phyloP scores from a whole-genome alignment of 2,888 invertebrate genomes.

The Synergus gifuensis region DNA sequence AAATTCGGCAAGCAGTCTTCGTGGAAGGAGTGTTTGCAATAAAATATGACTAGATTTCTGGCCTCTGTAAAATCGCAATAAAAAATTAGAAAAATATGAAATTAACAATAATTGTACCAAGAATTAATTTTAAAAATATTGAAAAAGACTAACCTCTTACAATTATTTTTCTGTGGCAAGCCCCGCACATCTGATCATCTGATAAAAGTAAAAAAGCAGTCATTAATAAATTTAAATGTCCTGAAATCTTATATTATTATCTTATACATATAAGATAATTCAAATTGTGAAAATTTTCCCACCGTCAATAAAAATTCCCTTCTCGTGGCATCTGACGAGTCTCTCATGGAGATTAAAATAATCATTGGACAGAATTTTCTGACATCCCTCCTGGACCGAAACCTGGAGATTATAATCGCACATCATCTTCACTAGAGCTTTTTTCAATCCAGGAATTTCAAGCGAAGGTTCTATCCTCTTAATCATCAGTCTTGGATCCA shows the following conservation, averaged over 20 bases:
- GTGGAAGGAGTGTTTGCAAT: conserved; percentile 94
- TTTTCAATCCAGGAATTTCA: conserved; percentile 93
- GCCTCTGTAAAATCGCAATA: conserved; percentile 80
- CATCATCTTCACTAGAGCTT: conserved; percentile 95
- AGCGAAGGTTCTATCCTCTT: conserved; percentile 90
- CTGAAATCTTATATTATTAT: no score
- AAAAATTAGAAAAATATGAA: conserved; percentile 39
- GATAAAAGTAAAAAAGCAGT: conserved; percentile 63
- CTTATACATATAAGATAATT: background rate
- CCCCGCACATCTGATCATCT: conserved; percentile 88
- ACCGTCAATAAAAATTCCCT: conserved; percentile 85
- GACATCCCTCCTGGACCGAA: conserved; percentile 93
- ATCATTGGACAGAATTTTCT: conserved; percentile 93
- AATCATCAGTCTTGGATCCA: conserved; percentile 93
- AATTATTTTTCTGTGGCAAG: conserved; percentile 88
- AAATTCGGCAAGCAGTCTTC: conserved; percentile 86
- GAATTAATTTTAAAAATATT: conserved; percentile 31
- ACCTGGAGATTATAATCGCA: conserved; percentile 96
- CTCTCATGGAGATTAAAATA: conserved; percentile 93
- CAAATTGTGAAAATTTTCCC: conserved; percentile 52
- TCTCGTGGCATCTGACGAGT: conserved; percentile 87
- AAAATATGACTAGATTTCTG: conserved; percentile 88
- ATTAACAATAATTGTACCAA: background rate
- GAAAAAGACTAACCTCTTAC: conserved; percentile 80
- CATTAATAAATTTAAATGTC: conserved; percentile 6